Conservation (phyloP, 2,797 vertebrate genomes). For the Kryptolebias ocellatus region DNA sequence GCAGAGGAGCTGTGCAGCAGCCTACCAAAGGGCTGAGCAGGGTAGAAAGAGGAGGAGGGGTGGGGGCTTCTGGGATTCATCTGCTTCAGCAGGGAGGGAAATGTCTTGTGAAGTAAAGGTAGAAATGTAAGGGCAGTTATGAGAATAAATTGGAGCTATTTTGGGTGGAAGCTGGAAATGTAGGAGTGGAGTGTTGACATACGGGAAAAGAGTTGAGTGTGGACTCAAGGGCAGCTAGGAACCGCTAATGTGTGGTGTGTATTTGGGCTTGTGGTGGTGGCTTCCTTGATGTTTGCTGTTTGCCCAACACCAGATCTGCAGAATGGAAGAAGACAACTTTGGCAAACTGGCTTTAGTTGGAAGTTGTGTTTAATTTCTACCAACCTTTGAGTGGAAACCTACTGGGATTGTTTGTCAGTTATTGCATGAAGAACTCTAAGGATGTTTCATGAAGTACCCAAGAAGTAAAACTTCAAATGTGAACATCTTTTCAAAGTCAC, state of each 20-base stretch:
- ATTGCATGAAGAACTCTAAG: too few relatives aligned
- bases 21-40: slow-evolving; percentile 31
- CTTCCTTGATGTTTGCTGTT: slow-evolving; percentile 32
- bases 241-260: slow-evolving; percentile 68
- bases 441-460: too few relatives aligned
- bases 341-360: not conserved
- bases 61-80: slow-evolving; percentile 67
- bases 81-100: slow-evolving; percentile 62
- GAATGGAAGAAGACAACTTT: slow-evolving; percentile 12
- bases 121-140: slow-evolving; percentile 72
- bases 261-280: slow-evolving; percentile 40
- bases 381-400: not conserved
- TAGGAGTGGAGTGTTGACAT: slow-evolving; percentile 69
- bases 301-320: slow-evolving; percentile 31
- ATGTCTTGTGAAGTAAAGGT: slow-evolving; percentile 75
- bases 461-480: too few relatives aligned
- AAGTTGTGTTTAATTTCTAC: not conserved
- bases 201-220: slow-evolving; percentile 53
- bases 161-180: slow-evolving; percentile 70
- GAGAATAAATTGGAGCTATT: slow-evolving; percentile 81
- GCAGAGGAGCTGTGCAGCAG: slow-evolving; percentile 53
- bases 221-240: slow-evolving; percentile 53
- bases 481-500: too few relatives aligned
- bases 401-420: too few relatives aligned
- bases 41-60: slow-evolving; percentile 17